phyloP scores from a whole-genome alignment of 2,797 vertebrate genomes.

The Centroberyx gerrardi region DNA sequence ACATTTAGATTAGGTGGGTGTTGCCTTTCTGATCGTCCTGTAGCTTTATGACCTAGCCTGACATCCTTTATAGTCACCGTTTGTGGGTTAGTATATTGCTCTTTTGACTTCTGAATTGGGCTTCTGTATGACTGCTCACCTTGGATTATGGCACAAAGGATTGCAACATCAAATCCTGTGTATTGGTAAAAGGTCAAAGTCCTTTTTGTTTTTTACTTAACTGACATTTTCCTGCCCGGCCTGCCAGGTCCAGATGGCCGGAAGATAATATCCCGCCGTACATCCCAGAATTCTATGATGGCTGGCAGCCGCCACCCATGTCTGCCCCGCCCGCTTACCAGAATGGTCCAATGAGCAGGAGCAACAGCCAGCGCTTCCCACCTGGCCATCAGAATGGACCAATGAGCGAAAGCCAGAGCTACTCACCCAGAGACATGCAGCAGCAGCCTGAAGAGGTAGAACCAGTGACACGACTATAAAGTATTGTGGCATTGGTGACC shows the following conservation, averaged over 20 bases:
- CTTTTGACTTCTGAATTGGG: no score
- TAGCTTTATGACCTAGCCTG: no score
- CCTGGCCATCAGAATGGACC: conserved; percentile 7
- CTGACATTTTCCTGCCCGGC: background rate
- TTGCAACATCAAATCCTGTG: no score
- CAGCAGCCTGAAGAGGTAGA: conserved; percentile 55
- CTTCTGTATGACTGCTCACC: no score
- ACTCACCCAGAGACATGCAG: conserved; percentile 20
- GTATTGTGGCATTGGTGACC: background rate
- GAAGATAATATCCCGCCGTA: conserved; percentile 80
- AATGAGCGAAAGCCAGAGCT: conserved; percentile 42
- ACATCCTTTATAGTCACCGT: no score
- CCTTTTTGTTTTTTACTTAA: no score
- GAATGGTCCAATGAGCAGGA: conserved; percentile 41
- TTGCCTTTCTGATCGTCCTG: no score
- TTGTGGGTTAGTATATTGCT: no score
- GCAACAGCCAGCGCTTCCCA: conserved; percentile 62
- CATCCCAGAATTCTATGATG: conserved; percentile 86
- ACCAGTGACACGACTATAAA: background rate
- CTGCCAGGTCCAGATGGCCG: conserved; percentile 82
- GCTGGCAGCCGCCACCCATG: conserved; percentile 79
- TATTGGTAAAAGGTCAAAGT: no score
- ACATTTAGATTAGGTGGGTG: no score
- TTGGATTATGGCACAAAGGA: no score
- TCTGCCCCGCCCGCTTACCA: background rate